Conservation (phyloP, 2,113 vertebrate species). For the Halcyon malimbica region DNA sequence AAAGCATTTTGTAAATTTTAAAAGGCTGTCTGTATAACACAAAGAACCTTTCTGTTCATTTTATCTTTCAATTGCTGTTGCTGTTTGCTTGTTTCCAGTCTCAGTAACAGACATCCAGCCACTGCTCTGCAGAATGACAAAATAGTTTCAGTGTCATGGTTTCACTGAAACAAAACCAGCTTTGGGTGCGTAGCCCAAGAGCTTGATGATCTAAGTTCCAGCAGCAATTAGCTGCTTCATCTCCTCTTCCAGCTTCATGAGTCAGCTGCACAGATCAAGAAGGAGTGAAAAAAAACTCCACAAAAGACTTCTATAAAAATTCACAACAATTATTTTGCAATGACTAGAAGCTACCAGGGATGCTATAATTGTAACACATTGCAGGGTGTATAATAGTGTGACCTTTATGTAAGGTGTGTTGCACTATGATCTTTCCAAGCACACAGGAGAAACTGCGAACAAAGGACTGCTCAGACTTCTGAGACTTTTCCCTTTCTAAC, state of each 20-base stretch:
- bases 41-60: conserved; percentile 7
- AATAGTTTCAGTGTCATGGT: conserved; percentile 51
- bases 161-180: conserved; percentile 58
- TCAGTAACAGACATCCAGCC: not conserved
- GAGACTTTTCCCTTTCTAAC: conserved; percentile 37
- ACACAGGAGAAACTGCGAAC: not conserved
- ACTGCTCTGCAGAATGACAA: not conserved
- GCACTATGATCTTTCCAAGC: conserved; percentile 40
- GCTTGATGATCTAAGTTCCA: conserved; percentile 48
- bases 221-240: conserved; percentile 54
- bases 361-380: conserved; percentile 59
- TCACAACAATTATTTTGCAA: conserved; percentile 66
- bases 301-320: conserved; percentile 59
- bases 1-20: conserved; percentile 11
- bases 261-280: conserved; percentile 55
- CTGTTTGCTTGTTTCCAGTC: conserved; percentile 12
- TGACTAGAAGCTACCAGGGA: conserved; percentile 49
- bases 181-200: conserved; percentile 36
- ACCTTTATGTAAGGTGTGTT: conserved; percentile 7
- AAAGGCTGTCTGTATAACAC: not conserved
- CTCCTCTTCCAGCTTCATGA: conserved; percentile 63
- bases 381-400: conserved; percentile 24
- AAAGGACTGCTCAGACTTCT: conserved; percentile 41
- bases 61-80: conserved; percentile 17
- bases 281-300: conserved; percentile 5